Conservation (phyloP, 2,797 vertebrate species). For the Acridotheres tristis region DNA sequence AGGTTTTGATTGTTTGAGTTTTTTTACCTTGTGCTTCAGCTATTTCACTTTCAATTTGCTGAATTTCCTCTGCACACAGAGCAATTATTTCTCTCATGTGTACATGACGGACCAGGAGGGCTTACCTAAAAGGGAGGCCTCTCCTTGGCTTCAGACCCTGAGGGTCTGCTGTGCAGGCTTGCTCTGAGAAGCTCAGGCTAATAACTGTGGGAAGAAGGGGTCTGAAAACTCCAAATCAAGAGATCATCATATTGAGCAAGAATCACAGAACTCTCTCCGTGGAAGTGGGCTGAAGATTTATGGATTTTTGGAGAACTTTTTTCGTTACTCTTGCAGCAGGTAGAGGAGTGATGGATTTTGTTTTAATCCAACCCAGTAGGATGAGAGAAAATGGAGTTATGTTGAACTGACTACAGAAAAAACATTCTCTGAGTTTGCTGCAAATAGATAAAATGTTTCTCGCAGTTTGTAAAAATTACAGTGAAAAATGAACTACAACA, state of each 20-base stretch:
- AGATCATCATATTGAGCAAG: background rate
- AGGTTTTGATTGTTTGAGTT: background rate
- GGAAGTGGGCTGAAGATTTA: background rate
- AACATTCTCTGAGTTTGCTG: background rate
- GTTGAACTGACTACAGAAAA: background rate
- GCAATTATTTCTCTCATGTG: background rate
- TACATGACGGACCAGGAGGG: background rate
- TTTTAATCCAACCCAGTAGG: background rate
- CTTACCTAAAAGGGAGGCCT: background rate
- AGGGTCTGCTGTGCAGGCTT: background rate
- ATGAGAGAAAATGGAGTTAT: background rate
- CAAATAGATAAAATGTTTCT: constrained; percentile 1
- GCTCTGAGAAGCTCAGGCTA: background rate
- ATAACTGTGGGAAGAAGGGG: background rate
- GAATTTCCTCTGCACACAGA: background rate
- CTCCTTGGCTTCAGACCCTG: background rate
- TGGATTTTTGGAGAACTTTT: background rate
- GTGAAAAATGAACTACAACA: background rate
- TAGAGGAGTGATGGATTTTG: constrained; percentile 14
- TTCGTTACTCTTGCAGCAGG: background rate
- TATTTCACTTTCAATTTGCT: constrained; percentile 15
- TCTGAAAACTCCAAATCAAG: background rate
- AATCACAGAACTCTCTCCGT: background rate
- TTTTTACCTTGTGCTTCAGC: rapidly evolving
- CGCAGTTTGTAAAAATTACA: background rate